Percentiles rank a stretch among this genome's conserved stretches.
phyloP scores from a whole-genome alignment of 2,113 vertebrate species.

The Pseudorasbora parva region DNA sequence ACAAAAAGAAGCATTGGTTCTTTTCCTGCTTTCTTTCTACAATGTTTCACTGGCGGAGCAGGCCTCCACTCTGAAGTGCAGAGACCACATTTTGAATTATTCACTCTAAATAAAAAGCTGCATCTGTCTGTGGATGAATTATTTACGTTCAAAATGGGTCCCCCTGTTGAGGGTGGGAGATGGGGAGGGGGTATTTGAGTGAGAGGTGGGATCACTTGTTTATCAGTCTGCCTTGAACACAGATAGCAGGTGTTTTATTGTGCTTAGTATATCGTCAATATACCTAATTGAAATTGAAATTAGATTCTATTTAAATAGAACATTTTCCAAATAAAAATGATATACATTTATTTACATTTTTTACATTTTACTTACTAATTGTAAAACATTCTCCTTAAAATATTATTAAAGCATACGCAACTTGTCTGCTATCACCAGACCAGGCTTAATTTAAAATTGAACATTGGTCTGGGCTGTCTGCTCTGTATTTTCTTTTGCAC shows the following conservation, averaged over 20 bases:
- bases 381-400: too few relatives aligned
- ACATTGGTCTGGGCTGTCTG: too few relatives aligned
- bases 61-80: constrained; percentile 46
- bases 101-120: constrained; percentile 75
- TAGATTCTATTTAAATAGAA: neutral
- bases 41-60: neutral
- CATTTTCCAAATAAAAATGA: too few relatives aligned
- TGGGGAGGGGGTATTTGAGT: neutral
- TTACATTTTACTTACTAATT: too few relatives aligned
- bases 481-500: too few relatives aligned
- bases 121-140: constrained; percentile 73
- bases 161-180: constrained; percentile 41
- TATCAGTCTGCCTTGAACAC: neutral
- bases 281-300: neutral
- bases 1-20: neutral
- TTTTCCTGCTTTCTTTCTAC: neutral
- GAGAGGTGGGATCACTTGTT: constrained; percentile 24
- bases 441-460: too few relatives aligned
- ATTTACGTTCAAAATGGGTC: constrained; percentile 71
- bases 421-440: too few relatives aligned
- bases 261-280: neutral
- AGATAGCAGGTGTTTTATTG: neutral
- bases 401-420: too few relatives aligned
- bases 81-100: constrained; percentile 70
- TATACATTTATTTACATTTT: too few relatives aligned